Conservation (phyloP, 2,797 vertebrate species). For the Zenarchopterus dispar region DNA sequence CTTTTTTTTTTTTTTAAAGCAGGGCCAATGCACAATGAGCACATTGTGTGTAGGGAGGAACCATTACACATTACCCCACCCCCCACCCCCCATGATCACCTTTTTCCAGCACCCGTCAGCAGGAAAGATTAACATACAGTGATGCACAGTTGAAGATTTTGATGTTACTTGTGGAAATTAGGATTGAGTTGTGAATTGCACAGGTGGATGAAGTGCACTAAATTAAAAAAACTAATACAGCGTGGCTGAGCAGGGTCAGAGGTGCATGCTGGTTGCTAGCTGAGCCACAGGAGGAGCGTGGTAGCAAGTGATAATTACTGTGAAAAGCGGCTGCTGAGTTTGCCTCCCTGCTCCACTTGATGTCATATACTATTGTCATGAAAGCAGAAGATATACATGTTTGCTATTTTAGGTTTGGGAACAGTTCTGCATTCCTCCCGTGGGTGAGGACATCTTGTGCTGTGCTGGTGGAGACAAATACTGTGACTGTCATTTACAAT, state of each 20-base stretch:
- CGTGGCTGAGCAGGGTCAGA: constrained; percentile 56
- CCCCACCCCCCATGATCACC: too few species aligned
- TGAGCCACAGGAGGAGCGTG: constrained; percentile 53
- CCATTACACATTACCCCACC: constrained; percentile 43
- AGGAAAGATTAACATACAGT: constrained; percentile 28
- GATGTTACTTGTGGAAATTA: constrained; percentile 49
- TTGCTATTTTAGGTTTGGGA: constrained; percentile 54
- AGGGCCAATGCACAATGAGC: constrained; percentile 74
- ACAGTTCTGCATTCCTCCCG: constrained; percentile 24
- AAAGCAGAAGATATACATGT: constrained; percentile 52
- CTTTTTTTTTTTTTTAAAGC: constrained; percentile 51
- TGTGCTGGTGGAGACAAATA: constrained; percentile 39
- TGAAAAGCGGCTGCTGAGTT: constrained; percentile 79
- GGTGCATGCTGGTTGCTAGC: constrained; percentile 51
- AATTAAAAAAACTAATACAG: constrained; percentile 43
- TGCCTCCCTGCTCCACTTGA: constrained; percentile 69
- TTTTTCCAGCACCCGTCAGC: constrained; percentile 31
- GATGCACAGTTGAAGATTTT: constrained; percentile 38
- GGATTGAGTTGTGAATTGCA: constrained; percentile 35
- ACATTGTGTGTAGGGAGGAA: constrained; percentile 68
- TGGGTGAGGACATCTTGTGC: constrained; percentile 40
- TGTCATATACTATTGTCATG: constrained; percentile 64
- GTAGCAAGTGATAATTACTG: constrained; percentile 80
- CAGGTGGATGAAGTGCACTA: constrained; percentile 59
- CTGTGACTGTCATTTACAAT: constrained; percentile 4